A percentile compares a stretch with the other conserved stretches of the same genome.
Evolutionary conservation across 2,113 vertebrate species (phyloP).

Genomic region (Eudyptes chrysolophus): DNA sequence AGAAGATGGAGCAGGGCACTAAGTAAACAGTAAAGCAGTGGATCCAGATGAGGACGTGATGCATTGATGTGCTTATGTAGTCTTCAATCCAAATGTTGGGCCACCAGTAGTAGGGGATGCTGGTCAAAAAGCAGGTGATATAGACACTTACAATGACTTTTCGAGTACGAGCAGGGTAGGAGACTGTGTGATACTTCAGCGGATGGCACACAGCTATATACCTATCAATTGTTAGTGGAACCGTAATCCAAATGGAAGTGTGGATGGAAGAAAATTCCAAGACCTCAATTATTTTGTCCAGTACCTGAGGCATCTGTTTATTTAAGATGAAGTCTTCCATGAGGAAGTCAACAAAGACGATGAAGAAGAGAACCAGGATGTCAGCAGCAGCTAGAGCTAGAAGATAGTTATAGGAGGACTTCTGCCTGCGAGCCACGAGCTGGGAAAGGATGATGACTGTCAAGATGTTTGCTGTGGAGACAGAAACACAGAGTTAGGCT

Average conservation of each 20-base stretch:
- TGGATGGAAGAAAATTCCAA: constrained; percentile 97
- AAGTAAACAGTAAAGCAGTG: constrained; percentile 94
- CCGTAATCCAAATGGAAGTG: constrained; percentile 97
- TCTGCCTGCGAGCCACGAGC: constrained; percentile 93
- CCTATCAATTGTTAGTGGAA: constrained; percentile 91
- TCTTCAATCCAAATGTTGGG: constrained; percentile 92
- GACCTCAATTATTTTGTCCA: constrained; percentile 89
- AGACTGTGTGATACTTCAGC: constrained; percentile 91
- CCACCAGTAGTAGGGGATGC: constrained; percentile 97
- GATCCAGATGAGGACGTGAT: constrained; percentile 92
- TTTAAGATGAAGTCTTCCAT: constrained; percentile 93
- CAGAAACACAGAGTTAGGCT: constrained; percentile 39
- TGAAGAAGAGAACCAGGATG: constrained; percentile 93
- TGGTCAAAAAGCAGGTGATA: constrained; percentile 87
- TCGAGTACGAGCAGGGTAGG: constrained; percentile 92
- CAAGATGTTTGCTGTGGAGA: constrained; percentile 89
- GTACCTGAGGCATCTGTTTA: constrained; percentile 81
- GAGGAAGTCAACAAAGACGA: constrained; percentile 95
- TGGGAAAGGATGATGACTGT: constrained; percentile 96
- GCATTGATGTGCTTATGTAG: constrained; percentile 81
- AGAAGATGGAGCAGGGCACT: constrained; percentile 94
- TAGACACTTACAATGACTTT: constrained; percentile 90
- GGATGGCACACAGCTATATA: constrained; percentile 97
- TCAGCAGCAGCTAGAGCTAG: constrained; percentile 94
- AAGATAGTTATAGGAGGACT: constrained; percentile 98